A percentile compares a stretch with the other conserved stretches of the same genome.
Conservation (phyloP, 1,140 invertebrate species). For the Caerostris extrusa region DNA sequence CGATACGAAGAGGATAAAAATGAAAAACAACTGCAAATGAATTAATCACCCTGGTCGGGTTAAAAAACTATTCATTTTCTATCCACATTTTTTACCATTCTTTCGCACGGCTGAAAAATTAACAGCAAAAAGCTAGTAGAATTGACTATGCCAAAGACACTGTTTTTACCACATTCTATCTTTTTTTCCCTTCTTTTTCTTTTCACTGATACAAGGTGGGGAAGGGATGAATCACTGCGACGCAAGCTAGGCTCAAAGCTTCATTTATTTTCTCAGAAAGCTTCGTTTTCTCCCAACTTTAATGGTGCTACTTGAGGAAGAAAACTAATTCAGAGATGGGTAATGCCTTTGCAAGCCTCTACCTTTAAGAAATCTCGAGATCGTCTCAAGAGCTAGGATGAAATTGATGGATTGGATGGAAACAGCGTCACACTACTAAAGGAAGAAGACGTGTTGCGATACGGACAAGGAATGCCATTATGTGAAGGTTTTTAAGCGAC, state of each 20-base stretch:
- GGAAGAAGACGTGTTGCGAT: too few species aligned
- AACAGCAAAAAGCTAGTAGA: slow-evolving; percentile 41
- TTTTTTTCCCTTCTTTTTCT: neutral
- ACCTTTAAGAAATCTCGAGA: slow-evolving; percentile 23
- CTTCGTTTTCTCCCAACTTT: slow-evolving; percentile 46
- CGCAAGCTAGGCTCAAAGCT: slow-evolving; percentile 15
- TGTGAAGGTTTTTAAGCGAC: neutral
- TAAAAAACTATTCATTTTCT: slow-evolving; percentile 23
- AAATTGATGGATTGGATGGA: slow-evolving; percentile 49
- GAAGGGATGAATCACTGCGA: neutral
- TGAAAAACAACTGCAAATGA: neutral
- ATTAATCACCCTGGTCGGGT: neutral
- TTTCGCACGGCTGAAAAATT: slow-evolving; percentile 9
- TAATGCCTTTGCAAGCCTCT: slow-evolving; percentile 43
- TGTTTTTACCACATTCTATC: neutral
- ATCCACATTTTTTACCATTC: neutral
- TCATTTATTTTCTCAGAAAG: slow-evolving; percentile 63
- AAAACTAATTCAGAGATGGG: slow-evolving; percentile 34
- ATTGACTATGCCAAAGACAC: slow-evolving; percentile 19
- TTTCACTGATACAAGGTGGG: neutral
- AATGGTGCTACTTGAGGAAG: slow-evolving; percentile 61
- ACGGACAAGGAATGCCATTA: neutral
- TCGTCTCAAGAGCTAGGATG: neutral
- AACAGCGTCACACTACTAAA: neutral
- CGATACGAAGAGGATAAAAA: neutral